Evolutionary conservation across 2,888 invertebrate genomes (phyloP).

Genomic region (Mylabris sibirica): DNA sequence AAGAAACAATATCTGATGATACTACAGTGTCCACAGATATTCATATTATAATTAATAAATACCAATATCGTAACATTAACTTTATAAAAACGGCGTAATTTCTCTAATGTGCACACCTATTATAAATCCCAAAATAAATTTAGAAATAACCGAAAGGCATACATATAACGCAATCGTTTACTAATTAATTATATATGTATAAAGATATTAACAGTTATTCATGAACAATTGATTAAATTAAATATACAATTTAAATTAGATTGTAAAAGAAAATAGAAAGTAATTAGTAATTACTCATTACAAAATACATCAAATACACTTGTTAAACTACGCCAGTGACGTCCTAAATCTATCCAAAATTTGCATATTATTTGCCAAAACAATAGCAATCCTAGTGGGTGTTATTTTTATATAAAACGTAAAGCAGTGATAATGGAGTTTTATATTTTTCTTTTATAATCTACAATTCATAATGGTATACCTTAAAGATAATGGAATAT

Average conservation of each 20-base stretch:
- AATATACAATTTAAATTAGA: conserved; percentile 19
- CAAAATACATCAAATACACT: background rate
- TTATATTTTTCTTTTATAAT: background rate
- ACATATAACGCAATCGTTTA: conserved; percentile 7
- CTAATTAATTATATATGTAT: background rate
- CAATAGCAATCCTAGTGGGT: background rate
- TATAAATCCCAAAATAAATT: conserved; percentile 25
- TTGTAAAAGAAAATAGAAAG: conserved; percentile 24
- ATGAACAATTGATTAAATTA: background rate
- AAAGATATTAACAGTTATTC: background rate
- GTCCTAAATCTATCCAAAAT: background rate
- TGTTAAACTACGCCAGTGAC: background rate
- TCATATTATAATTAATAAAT: conserved; percentile 24
- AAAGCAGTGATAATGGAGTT: background rate
- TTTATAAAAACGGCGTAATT: conserved; percentile 32
- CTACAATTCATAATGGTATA: background rate
- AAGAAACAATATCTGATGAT: conserved; percentile 8
- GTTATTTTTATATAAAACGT: background rate
- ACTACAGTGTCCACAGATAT: conserved; percentile 31
- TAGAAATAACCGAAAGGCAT: conserved; percentile 13
- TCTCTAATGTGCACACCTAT: conserved; percentile 26
- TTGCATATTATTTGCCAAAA: background rate
- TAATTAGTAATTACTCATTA: conserved; percentile 10
- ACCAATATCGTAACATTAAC: conserved; percentile 30
- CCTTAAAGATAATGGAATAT: conserved; percentile 3